Evolutionary conservation across 2,113 vertebrate genomes (phyloP).

Genomic region (Syngnathus scovelli): DNA sequence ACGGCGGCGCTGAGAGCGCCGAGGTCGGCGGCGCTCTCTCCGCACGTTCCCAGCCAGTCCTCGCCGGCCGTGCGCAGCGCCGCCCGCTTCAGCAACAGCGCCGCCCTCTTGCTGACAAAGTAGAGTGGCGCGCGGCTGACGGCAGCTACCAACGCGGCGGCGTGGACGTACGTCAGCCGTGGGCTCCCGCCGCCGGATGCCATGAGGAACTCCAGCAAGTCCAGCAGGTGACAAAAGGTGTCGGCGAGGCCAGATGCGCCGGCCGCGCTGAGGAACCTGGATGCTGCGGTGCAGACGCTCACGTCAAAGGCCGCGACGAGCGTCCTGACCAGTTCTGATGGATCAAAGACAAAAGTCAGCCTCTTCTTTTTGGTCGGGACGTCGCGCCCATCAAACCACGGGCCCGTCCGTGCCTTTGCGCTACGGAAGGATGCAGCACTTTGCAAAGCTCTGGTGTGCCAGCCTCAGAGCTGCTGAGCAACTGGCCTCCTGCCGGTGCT

Average conservation of each 20-base stretch:
- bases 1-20: neutral
- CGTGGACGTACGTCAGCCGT: neutral
- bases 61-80: conserved; percentile 1
- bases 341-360: neutral
- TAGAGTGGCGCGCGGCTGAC: neutral
- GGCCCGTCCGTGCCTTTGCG: too few species aligned
- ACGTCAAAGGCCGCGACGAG: neutral
- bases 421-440: too few species aligned
- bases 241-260: neutral
- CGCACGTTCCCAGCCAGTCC: neutral
- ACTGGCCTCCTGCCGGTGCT: too few species aligned
- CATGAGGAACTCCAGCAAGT: neutral
- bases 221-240: neutral
- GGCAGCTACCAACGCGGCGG: neutral
- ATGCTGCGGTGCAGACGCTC: neutral
- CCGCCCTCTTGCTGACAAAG: neutral
- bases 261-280: neutral
- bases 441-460: too few species aligned
- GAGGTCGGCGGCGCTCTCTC: neutral
- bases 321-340: neutral
- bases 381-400: neutral
- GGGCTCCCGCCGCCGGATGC: neutral
- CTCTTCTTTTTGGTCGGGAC: neutral
- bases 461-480: too few species aligned
- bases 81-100: conserved; percentile 4